These are phyloP conservation scores for Sakesphorus luctuosus DNA, from an alignment of 2,113 vertebrate species.

Conservation along the genomic window DNA sequence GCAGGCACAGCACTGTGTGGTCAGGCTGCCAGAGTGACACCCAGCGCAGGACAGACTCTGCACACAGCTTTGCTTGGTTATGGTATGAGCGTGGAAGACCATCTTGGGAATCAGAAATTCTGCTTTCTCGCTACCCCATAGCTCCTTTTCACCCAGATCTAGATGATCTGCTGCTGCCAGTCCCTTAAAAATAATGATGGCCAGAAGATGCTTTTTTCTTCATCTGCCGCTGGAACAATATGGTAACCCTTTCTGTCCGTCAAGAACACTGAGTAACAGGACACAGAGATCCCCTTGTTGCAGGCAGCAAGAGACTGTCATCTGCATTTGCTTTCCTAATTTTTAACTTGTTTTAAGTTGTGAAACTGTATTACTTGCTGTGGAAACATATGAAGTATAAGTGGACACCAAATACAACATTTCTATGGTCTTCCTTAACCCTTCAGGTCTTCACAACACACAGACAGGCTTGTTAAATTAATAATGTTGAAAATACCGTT, in stretches of 20 bases:
- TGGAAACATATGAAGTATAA: background rate
- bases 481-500: background rate
- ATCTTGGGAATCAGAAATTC: background rate
- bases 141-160: background rate
- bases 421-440: background rate
- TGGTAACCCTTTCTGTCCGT: background rate
- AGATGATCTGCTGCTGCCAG: background rate
- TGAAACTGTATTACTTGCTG: background rate
- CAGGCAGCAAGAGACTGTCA: background rate
- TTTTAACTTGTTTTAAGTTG: background rate
- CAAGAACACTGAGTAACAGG: background rate
- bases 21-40: background rate
- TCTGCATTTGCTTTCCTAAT: background rate
- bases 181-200: background rate
- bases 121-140: background rate
- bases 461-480: background rate
- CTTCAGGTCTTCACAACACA: background rate
- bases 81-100: background rate
- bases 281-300: background rate
- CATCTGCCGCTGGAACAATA: background rate
- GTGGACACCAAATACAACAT: background rate
- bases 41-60: background rate
- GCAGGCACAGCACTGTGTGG: accelerated
- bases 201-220: background rate
- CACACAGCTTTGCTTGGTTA: background rate